phyloP scores from a whole-genome alignment of 2,888 invertebrate genomes.

The Hofmannophila pseudospretella region DNA sequence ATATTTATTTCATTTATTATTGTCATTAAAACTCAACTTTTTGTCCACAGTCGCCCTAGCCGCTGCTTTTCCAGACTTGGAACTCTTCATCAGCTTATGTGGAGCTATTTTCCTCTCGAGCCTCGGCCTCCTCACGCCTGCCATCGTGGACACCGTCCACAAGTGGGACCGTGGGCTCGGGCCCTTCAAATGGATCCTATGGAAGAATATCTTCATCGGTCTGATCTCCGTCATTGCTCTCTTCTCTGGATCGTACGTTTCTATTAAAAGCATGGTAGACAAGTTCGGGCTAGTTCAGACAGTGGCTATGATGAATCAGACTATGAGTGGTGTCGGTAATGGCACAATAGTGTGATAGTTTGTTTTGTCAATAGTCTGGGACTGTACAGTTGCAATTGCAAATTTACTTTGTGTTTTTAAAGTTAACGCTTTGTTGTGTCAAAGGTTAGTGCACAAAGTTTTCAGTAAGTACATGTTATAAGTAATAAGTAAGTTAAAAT shows the following conservation, averaged over 20 bases:
- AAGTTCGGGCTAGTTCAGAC: slow-evolving; percentile 29
- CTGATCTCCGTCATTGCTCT: slow-evolving; percentile 54
- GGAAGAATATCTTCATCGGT: slow-evolving; percentile 80
- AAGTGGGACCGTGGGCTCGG: slow-evolving; percentile 82
- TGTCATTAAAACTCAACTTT: too few relatives aligned
- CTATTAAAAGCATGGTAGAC: slow-evolving; percentile 50
- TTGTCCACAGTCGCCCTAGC: slow-evolving; percentile 82
- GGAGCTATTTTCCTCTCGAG: slow-evolving; percentile 87
- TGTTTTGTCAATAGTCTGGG: too few relatives aligned
- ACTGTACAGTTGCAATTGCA: too few relatives aligned
- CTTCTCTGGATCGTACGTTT: slow-evolving; percentile 59
- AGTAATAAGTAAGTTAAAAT: too few relatives aligned
- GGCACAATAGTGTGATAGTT: slow-evolving; percentile 2
- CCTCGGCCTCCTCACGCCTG: slow-evolving; percentile 85
- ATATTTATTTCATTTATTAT: too few relatives aligned
- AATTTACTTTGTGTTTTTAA: too few relatives aligned
- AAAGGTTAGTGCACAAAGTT: too few relatives aligned
- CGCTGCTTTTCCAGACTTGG: slow-evolving; percentile 88
- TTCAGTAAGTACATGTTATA: too few relatives aligned
- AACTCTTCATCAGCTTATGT: slow-evolving; percentile 91
- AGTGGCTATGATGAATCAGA: slow-evolving; percentile 14
- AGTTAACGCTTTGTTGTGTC: too few relatives aligned
- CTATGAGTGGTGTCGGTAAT: slow-evolving; percentile 6
- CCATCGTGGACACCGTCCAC: slow-evolving; percentile 84
- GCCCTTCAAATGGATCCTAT: slow-evolving; percentile 80